Base-by-base conservation (phyloP, 2,113 vertebrate genomes). In the Ammodytes dubius region DNA sequence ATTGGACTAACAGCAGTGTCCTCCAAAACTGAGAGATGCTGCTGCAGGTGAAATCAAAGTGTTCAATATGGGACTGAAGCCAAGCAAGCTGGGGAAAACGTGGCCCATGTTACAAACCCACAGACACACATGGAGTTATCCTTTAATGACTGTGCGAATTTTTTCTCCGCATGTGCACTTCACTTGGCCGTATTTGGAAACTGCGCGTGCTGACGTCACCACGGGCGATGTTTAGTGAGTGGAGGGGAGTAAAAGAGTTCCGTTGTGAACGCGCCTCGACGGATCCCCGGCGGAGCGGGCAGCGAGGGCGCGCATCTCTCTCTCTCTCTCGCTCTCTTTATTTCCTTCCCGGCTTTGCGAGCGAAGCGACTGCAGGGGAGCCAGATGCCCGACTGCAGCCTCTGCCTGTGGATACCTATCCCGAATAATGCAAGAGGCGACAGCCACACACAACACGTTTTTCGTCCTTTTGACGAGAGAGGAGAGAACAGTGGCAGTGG, bases 331-430 rank as follows among this genome's bases (percentile, higher is more conserved):
- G 27, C 27, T 27, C 27, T 27, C 27, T 27, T 27, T 27, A 27
- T 27, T 27, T 27, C 27, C 27, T 27, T 27, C 27, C 27, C 27
- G 27, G 27, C 89, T 89, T 86, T 85, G 89, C 91, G 90, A 64
- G 84, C 70, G 89, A 91, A 91, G 92, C 92, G 89, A 95, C 93
- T 94, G 94, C 95, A 93, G 93, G 93, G 93, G 85, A 95, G 93
- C 90, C 94, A 94, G 95, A 95, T 94, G 90, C 93, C 91, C 90
- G 92, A 92, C 87, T 79, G 93, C 57, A 92, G 91, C 87, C 83
- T 77, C 88, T 91, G 90, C 93, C 90, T 91, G 90, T 93, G 93
- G 92, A 94, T 90, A 80, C 79, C 42, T 39, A 80, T 87, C 84
- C 86, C 88, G 84, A 86, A 92, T 92, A 80, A 88, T 91, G 87